Evolutionary conservation across 2,113 vertebrate species (phyloP).

Genomic region (Pseudonaja textilis): DNA sequence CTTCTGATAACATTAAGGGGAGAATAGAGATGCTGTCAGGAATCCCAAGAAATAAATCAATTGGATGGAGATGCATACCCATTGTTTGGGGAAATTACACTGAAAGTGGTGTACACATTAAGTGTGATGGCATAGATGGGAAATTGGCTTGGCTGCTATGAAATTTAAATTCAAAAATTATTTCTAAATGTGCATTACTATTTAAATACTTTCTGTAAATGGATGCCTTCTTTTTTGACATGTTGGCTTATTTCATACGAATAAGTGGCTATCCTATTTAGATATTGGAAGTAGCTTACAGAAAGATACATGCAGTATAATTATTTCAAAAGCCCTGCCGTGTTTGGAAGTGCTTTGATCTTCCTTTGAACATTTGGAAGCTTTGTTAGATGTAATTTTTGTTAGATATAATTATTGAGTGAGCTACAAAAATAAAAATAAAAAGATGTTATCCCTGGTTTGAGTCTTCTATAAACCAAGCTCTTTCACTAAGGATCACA

Average conservation of each 20-base stretch:
- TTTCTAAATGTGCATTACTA: neutral
- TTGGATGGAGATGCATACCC: neutral
- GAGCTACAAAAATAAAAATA: neutral
- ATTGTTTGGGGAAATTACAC: neutral
- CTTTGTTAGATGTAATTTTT: neutral
- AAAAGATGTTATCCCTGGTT: neutral
- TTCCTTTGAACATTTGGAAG: neutral
- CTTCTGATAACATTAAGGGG: neutral
- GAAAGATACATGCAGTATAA: neutral
- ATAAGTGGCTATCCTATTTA: neutral
- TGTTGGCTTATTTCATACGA: neutral
- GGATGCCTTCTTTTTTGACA: neutral
- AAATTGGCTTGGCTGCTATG: neutral
- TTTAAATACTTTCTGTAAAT: neutral
- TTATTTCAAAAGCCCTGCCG: neutral
- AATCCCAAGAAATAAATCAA: neutral
- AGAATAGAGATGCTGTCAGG: neutral
- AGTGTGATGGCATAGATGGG: neutral
- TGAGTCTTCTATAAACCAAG: neutral
- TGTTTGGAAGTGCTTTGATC: neutral
- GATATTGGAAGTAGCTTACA: neutral
- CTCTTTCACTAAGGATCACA: neutral
- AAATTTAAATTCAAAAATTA: neutral
- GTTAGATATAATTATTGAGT: neutral
- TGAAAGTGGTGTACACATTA: neutral